A percentile compares a stretch with the other conserved stretches of the same genome.
Conservation (phyloP, 64 coral and sea anemone species). For the Stichodactyla helianthus region DNA sequence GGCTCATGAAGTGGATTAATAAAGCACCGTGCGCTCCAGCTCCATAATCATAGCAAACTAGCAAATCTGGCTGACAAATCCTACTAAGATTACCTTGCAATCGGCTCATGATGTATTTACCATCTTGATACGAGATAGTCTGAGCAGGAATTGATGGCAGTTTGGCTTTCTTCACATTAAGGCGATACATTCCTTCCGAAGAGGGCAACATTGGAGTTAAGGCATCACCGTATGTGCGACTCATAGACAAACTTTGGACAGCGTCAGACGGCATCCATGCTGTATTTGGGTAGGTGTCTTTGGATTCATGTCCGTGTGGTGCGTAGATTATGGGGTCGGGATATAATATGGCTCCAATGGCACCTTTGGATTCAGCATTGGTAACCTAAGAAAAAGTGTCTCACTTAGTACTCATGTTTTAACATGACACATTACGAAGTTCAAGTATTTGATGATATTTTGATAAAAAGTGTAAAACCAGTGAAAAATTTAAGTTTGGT, state of each 20-base stretch:
- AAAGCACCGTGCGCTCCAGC: neutral
- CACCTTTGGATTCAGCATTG: neutral
- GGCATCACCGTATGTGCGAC: slow-evolving; percentile 22
- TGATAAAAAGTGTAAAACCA: neutral
- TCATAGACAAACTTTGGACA: slow-evolving; percentile 5
- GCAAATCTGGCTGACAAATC: neutral
- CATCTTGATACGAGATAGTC: slow-evolving; percentile 55
- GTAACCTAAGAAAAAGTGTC: neutral
- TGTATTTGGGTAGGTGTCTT: slow-evolving; percentile 39
- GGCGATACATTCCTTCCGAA: slow-evolving; percentile 38
- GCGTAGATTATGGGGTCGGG: slow-evolving; percentile 29
- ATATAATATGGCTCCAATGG: slow-evolving; percentile 33
- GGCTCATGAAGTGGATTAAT: too few relatives aligned
- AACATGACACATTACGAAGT: neutral
- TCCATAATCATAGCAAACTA: neutral
- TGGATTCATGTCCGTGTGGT: slow-evolving; percentile 8
- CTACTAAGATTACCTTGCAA: slow-evolving; percentile 14
- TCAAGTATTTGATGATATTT: neutral
- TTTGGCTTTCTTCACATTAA: neutral
- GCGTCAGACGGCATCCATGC: slow-evolving; percentile 43
- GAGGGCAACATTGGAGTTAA: slow-evolving; percentile 33
- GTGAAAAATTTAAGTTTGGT: too few relatives aligned
- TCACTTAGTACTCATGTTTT: neutral
- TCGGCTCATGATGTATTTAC: slow-evolving; percentile 5
- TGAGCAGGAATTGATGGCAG: slow-evolving; percentile 34